Conservation (phyloP, 2,797 vertebrate species). For the Prunella strophiata region DNA sequence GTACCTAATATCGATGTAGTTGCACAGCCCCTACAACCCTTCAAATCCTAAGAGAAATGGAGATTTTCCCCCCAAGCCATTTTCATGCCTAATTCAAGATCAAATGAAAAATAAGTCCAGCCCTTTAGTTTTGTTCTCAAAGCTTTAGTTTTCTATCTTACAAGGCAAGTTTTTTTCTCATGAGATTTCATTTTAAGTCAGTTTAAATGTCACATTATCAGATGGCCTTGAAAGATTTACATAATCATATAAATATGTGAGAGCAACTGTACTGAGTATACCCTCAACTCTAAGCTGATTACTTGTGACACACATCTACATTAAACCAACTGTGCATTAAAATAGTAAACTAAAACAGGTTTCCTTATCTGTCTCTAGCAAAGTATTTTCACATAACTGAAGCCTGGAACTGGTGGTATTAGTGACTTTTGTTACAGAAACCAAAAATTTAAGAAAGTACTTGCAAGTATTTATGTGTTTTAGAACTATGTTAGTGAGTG, state of each 20-base stretch:
- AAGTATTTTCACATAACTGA: neutral
- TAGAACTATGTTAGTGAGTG: neutral
- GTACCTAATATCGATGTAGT: neutral
- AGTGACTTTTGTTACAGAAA: neutral
- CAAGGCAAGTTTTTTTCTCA: neutral
- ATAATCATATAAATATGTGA: neutral
- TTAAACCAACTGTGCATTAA: neutral
- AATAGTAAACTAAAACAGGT: neutral
- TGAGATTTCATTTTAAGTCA: neutral
- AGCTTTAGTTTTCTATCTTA: neutral
- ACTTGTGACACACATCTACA: neutral
- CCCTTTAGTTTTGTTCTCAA: neutral
- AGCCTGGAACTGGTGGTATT: neutral
- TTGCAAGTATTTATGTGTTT: neutral
- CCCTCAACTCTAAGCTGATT: neutral
- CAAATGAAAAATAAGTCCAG: neutral
- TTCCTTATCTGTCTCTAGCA: neutral
- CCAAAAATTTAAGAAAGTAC: neutral
- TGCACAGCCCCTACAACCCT: neutral
- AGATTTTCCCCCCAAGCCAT: neutral
- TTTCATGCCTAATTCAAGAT: neutral
- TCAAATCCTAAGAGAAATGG: neutral
- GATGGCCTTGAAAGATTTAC: neutral
- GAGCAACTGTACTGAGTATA: neutral
- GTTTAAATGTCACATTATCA: neutral